These are phyloP conservation scores for Epizoanthus fatuus DNA, from an alignment of 92 coral and sea anemone species.

Conservation along the genomic window DNA sequence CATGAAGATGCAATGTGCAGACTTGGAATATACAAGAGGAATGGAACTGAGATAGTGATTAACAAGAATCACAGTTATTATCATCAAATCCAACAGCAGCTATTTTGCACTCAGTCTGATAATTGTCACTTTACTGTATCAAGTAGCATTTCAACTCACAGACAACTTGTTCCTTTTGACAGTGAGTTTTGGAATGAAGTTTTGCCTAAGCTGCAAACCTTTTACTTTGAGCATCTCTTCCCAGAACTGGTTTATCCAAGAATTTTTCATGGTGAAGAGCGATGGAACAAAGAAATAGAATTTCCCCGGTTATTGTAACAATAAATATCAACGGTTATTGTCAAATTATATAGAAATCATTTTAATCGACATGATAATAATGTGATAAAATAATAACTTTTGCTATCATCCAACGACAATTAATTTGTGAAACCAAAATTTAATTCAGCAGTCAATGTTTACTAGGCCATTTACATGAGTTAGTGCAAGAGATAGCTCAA, in stretches of 20 bases:
- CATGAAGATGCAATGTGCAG: conserved; percentile 53
- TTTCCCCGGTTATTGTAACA: no score
- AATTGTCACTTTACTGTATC: conserved; percentile 69
- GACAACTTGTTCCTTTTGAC: conserved; percentile 57
- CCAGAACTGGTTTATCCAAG: conserved; percentile 81
- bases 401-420: conserved; percentile 11
- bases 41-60: conserved; percentile 44
- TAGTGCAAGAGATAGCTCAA: conserved; percentile 17
- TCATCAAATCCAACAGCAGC: conserved; percentile 48
- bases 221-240: conserved; percentile 69
- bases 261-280: conserved; percentile 45
- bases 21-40: conserved; percentile 53
- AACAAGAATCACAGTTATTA: conserved; percentile 46
- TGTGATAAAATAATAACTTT: conserved; percentile 11
- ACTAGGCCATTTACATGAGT: conserved; percentile 11
- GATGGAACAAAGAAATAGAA: conserved; percentile 63
- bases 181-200: conserved; percentile 53
- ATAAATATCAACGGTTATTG: no score
- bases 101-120: conserved; percentile 32
- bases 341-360: background rate
- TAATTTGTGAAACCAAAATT: conserved; percentile 12
- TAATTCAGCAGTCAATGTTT: conserved; percentile 16
- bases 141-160: conserved; percentile 46
- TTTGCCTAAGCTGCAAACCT: conserved; percentile 56
- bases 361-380: conserved; percentile 2